Evolutionary conservation across 2,797 vertebrate genomes (phyloP).

Genomic region (Iguana delicatissima): DNA sequence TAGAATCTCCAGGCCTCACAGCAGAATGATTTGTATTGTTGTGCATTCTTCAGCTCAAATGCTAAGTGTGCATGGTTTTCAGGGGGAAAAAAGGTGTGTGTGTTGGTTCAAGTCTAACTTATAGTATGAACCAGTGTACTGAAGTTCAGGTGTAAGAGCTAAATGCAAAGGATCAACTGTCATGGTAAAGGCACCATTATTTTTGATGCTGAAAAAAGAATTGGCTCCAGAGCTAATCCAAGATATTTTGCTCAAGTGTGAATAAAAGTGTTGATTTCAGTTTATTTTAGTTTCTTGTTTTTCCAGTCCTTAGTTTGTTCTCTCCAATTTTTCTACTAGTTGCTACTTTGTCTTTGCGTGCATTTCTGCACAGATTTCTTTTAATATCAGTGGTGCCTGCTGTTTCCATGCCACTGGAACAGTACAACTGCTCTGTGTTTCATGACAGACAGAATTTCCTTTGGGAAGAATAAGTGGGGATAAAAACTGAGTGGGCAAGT

Average conservation of each 20-base stretch:
- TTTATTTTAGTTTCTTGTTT: not conserved
- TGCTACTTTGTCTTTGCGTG: too few relatives aligned
- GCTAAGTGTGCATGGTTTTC: not conserved
- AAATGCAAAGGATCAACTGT: not conserved
- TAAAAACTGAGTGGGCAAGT: not conserved
- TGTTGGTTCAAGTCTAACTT: not conserved
- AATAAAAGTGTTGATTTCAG: not conserved
- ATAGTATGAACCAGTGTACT: not conserved
- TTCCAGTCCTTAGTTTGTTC: not conserved
- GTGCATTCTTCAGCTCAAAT: not conserved
- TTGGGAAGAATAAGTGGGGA: not conserved
- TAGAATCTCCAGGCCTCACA: not conserved
- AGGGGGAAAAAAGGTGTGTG: not conserved
- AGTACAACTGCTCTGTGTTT: too few relatives aligned
- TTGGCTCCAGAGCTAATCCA: not conserved
- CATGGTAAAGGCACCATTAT: not conserved
- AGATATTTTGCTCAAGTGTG: not conserved
- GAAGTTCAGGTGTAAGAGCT: not conserved
- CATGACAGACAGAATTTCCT: not conserved
- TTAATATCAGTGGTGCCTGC: not conserved
- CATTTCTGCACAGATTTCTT: not conserved
- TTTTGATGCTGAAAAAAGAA: not conserved
- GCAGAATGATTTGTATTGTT: not conserved
- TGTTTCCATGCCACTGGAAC: too few relatives aligned
- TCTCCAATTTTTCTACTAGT: not conserved